Evolutionary conservation across 2,113 vertebrate species (phyloP), one percentile per base, ranked within the genome.

Genomic region (Psephotus haematonotus): DNA sequence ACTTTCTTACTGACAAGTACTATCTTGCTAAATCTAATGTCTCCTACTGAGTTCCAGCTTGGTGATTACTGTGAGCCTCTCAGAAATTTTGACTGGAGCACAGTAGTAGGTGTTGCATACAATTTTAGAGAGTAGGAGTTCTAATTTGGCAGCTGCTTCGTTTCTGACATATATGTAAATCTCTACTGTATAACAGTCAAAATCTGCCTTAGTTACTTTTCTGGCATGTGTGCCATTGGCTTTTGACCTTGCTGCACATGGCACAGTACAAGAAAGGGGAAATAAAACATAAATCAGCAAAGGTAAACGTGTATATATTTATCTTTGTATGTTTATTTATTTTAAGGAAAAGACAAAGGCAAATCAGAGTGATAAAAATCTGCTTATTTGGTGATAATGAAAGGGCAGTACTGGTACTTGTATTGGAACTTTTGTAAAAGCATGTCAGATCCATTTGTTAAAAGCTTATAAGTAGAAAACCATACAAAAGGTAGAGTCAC

Each of bases 51-150:
- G 29, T 75, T 83, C 59, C 71, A 46, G 44, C 79, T 37, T n/a
- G 22, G 31, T 90, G 71, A 77, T 88, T 59, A 39, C 64, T 0
- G 0, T 9, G 41, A 91, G 39, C 33, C 62, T 68, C 64, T 91
- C 57, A 72, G 85, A 50, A 67, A 70, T 94, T 85, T 62, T 83
- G 64, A 92, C 82, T 94, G 79, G 59, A 90, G 75, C 90, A 80
- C 88, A 92, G 23, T 52, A 52, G 86, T 28, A 67, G 68, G 82
- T 72, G 82, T 95, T 92, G 86, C 82, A 83, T 74, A 24, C 44
- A 31, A 12, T 95, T 92, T 88, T 19, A 63, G 91, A 41, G 90
- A 88, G 91, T 94, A 29, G 90, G 90, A 93, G 95, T 88, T 92
- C 41, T 76, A 90, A 77, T 90, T 88, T 96, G 94, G 82, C 92